Evolutionary conservation across 92 coral and sea anemone genomes (phyloP), one percentile per base, ranked within the genome.

Genomic region (Palythoa caribaeorum): DNA sequence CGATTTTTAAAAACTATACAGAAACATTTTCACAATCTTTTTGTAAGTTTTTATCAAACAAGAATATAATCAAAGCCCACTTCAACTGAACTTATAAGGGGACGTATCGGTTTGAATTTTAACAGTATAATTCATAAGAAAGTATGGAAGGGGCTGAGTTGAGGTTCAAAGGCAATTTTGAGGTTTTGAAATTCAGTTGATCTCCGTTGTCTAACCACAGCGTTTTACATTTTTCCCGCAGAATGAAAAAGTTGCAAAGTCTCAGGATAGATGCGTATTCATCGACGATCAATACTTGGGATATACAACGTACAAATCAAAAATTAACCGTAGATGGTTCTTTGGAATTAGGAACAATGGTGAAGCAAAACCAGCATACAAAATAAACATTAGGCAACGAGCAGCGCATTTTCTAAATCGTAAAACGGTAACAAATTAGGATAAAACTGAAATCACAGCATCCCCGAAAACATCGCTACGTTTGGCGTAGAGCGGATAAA

Each of bases 371-470:
- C 71, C 86, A 21, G 86, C 76, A 38, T 54, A 3, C 17, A 81
- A 81, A 21, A 65, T 50, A 9, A 81, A 81, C 75, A 36, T 47
- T 11, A 4, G 74, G 2, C 86, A 81, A 17, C 44, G 86, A 66
- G 86, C 86, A 2, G 86, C 76, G 5, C 86, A 81, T 71, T 81
- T 81, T 68, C 53, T 81, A 69, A 39, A n/a, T 59, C 55, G 73
- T 14, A 17, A 63, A 62, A 76, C 36, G 13, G 50, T 44, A 8
- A 44, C 50, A 44, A 76, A 15, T 71, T 35, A 28, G 21, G 44
- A 36, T 28, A 0, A 71, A 71, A 28, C 75, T 16, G 13, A 19
- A 44, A 40, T 44, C 53, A 73, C 28, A 28, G 28, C 28, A 28
- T 28, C 0, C 28, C 28, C 28, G 28, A 28, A 28, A 28, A 0